These are phyloP conservation scores for Coenonympha glycerion DNA, from an alignment of 2,888 invertebrate species.

Conservation along the genomic window DNA sequence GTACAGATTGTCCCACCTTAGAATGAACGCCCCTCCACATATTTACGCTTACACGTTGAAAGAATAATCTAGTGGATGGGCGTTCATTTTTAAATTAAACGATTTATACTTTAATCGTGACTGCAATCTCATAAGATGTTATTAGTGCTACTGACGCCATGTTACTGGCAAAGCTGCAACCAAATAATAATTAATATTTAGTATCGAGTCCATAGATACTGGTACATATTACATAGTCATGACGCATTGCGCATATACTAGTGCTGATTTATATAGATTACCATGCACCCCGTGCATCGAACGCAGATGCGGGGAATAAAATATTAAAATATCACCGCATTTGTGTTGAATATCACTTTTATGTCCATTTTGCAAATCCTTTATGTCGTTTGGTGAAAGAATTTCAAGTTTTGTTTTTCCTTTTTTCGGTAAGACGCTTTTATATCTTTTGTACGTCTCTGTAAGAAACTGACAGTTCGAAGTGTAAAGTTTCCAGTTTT, in stretches of 20 bases:
- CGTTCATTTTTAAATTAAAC: too few relatives aligned
- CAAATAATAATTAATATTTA: too few relatives aligned
- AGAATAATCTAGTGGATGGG: too few relatives aligned
- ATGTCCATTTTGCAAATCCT: conserved; percentile 19
- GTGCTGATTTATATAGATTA: conserved; percentile 51
- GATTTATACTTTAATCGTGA: too few relatives aligned
- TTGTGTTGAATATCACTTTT: conserved; percentile 33
- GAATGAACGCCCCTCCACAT: too few relatives aligned
- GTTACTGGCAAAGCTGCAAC: too few relatives aligned
- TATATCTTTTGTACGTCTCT: too few relatives aligned
- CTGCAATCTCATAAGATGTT: too few relatives aligned
- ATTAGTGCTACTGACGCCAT: too few relatives aligned
- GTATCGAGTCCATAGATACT: background rate
- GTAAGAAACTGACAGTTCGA: background rate
- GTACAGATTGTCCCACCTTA: too few relatives aligned
- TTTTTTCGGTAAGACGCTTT: background rate
- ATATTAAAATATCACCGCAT: conserved; percentile 53
- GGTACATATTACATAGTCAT: conserved; percentile 60
- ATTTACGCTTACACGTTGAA: too few relatives aligned
- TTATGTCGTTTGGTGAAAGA: conserved; percentile 13
- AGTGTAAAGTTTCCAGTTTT: conserved; percentile 6
- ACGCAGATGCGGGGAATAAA: conserved; percentile 57
- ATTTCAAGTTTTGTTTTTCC: background rate
- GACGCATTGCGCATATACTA: conserved; percentile 56
- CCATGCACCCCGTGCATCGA: conserved; percentile 40